Percentiles rank a stretch among this genome's conserved stretches.
Evolutionary conservation across 2,888 invertebrate genomes (phyloP).

Genomic region (Muschampia plurimacula): DNA sequence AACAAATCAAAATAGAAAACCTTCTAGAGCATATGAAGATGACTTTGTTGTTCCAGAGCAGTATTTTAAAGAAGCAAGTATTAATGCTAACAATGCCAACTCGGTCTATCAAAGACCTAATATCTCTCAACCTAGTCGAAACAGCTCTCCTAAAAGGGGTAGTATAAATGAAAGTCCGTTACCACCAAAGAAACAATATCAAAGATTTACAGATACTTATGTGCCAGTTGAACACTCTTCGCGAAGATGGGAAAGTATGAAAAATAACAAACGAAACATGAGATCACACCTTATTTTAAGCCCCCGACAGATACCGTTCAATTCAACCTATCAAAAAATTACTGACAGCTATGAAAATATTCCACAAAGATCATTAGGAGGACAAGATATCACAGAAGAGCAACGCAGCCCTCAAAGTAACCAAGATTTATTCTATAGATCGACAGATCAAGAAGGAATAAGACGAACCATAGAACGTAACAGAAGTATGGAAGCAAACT

Average conservation of each 20-base stretch:
- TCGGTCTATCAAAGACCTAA: not conserved
- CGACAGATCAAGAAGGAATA: slow-evolving; percentile 24
- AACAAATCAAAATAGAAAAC: not conserved
- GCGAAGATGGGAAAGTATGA: slow-evolving; percentile 1
- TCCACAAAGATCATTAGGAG: not conserved
- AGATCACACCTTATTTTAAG: slow-evolving; percentile 6
- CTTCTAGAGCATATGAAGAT: not conserved
- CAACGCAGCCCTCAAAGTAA: not conserved
- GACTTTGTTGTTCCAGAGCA: slow-evolving; percentile 21
- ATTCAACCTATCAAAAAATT: not conserved
- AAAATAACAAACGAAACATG: slow-evolving; percentile 1
- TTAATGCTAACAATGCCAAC: not conserved
- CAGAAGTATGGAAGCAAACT: slow-evolving; percentile 10
- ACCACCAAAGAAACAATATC: not conserved
- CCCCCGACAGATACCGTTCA: not conserved
- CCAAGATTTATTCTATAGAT: slow-evolving; percentile 12
- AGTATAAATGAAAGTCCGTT: not conserved
- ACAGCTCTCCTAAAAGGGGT: not conserved
- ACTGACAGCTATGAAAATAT: not conserved
- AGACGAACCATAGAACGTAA: slow-evolving; percentile 24
- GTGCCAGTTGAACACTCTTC: not conserved
- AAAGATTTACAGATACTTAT: not conserved
- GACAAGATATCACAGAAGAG: slow-evolving; percentile 4
- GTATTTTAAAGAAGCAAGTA: not conserved
- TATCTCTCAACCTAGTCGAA: not conserved